Base-by-base conservation (phyloP, 2,888 invertebrate genomes). In the Bembecia ichneumoniformis region DNA sequence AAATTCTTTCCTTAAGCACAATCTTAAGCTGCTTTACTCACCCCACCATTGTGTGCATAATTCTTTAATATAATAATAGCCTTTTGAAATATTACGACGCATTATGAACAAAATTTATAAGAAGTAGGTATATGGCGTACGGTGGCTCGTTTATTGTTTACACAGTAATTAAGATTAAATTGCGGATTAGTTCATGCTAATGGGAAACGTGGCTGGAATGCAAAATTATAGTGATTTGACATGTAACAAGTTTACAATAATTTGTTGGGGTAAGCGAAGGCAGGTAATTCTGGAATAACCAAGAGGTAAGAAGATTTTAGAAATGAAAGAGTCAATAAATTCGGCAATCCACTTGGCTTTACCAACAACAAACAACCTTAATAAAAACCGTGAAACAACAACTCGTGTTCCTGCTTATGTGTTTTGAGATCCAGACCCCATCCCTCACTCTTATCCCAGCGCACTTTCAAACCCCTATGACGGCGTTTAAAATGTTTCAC, bases 81-180 rank as follows among this genome's bases (percentile, higher is more conserved):
- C 63, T 67, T 71, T 70, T 77, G 72, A 78, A 73, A 75, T 75
- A 77, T 64, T 64, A 67, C 70, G 69, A 72, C 74, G 71, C 54
- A 74, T 72, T 74, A 72, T 63, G 65, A 56, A 59, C 63, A 56
- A 59, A 73, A 79, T 77, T 78, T 79, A 79, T 79, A 67, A 70
- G 62, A 67, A 68, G 63, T n/a, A n/a, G n/a, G n/a, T 68, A 60
- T 62, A 58, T 60, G 67, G 59, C 67, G 63, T 58, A 58, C 64
- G 61, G 63, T 63, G 59, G 65, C 58, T 52, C 62, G 59, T 74
- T 74, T 77, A 66, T 69, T 77, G 77, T 77, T 82, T 77, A 71
- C 69, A 68, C 60, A 68, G 28, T 73, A 72, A 77, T 78, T 76
- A 68, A 74, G 71, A 77, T 28, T 28, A 28, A 28, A 28, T 75